A percentile compares a stretch with the other conserved stretches of the same genome.
Evolutionary conservation across 2,888 invertebrate genomes (phyloP).

Genomic region (Helleia helle): DNA sequence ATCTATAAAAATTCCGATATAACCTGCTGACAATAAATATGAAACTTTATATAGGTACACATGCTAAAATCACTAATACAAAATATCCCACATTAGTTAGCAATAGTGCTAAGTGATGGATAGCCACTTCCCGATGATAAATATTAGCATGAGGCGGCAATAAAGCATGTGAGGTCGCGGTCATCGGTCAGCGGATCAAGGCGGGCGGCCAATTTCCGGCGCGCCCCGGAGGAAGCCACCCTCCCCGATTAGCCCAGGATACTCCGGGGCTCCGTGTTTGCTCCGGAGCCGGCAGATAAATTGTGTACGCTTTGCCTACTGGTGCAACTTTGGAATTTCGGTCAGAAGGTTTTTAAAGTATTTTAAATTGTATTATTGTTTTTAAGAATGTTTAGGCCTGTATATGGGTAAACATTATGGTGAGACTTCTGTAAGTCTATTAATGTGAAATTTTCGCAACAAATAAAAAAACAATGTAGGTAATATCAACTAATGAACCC

Average conservation of each 20-base stretch:
- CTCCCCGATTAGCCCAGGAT: constrained; percentile 22
- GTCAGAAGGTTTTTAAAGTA: neutral
- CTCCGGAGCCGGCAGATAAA: constrained; percentile 15
- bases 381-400: too few relatives aligned
- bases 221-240: constrained; percentile 31
- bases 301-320: constrained; percentile 9
- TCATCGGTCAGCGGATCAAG: constrained; percentile 24
- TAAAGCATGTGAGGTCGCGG: constrained; percentile 17
- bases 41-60: too few relatives aligned
- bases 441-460: too few relatives aligned
- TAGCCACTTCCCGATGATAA: constrained; percentile 13
- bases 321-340: neutral
- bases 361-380: neutral
- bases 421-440: too few relatives aligned
- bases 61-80: too few relatives aligned
- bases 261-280: constrained; percentile 17
- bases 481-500: too few relatives aligned
- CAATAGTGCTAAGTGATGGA: constrained; percentile 5
- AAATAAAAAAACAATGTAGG: too few relatives aligned
- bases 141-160: constrained; percentile 19
- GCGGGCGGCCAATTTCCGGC: constrained; percentile 23
- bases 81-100: too few relatives aligned
- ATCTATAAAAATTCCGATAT: too few relatives aligned
- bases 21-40: too few relatives aligned
- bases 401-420: too few relatives aligned